Evolutionary conservation across 1,140 invertebrate genomes (phyloP).

Genomic region (Bombus superbus): DNA sequence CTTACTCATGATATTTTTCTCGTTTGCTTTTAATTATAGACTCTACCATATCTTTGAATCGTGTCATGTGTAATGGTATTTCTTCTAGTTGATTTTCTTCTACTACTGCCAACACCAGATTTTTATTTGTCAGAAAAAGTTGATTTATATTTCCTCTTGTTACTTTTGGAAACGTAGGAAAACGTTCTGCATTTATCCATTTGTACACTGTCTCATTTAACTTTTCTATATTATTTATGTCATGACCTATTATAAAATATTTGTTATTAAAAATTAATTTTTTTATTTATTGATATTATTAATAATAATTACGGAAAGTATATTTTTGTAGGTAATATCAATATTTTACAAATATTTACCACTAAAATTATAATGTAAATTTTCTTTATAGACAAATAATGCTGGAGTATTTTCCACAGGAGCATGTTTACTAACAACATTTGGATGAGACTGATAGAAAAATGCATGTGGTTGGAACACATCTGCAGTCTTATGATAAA

Average conservation of each 20-base stretch:
- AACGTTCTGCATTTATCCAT: constrained; percentile 96
- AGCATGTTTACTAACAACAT: constrained; percentile 87
- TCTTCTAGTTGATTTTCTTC: constrained; percentile 94
- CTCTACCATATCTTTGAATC: constrained; percentile 94
- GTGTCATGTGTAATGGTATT: constrained; percentile 90
- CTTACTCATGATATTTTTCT: constrained; percentile 90
- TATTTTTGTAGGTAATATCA: constrained; percentile 18
- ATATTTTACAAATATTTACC: constrained; percentile 77
- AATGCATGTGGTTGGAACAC: constrained; percentile 92
- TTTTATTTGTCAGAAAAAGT: constrained; percentile 92
- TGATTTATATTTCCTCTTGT: constrained; percentile 92
- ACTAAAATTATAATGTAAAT: constrained; percentile 87
- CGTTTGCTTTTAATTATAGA: constrained; percentile 90
- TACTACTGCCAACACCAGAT: constrained; percentile 92
- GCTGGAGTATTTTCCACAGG: constrained; percentile 86
- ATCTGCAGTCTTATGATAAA: constrained; percentile 89
- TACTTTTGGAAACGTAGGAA: constrained; percentile 94
- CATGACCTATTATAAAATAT: constrained; percentile 74
- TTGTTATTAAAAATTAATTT: neutral
- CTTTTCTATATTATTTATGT: constrained; percentile 82
- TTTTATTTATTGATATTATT: neutral
- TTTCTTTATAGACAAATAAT: constrained; percentile 94
- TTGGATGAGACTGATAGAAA: constrained; percentile 91
- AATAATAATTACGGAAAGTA: constrained; percentile 18
- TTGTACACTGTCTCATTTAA: constrained; percentile 88